phyloP scores from a whole-genome alignment of 2,888 invertebrate species.

The Adineta ricciae region DNA sequence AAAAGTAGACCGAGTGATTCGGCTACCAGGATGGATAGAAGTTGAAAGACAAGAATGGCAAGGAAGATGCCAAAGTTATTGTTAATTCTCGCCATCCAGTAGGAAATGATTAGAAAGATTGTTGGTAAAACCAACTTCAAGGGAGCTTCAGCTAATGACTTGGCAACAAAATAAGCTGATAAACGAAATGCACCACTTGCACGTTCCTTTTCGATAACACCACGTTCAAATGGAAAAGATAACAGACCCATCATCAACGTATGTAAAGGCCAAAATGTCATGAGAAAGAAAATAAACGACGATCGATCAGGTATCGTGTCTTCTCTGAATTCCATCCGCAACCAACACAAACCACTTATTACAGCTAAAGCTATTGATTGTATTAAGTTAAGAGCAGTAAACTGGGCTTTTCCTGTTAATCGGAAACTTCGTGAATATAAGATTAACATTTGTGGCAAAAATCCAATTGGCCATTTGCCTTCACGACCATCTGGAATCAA shows the following conservation, averaged over 20 bases:
- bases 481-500: neutral
- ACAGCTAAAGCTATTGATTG: neutral
- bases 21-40: neutral
- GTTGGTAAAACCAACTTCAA: slow-evolving; percentile 65
- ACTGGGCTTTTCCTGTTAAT: neutral
- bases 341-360: neutral
- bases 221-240: slow-evolving; percentile 55
- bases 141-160: slow-evolving; percentile 70
- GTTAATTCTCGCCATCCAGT: slow-evolving; percentile 59
- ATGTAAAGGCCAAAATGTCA: neutral
- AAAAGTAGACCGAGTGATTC: neutral
- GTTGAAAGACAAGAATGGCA: neutral
- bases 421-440: neutral
- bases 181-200: slow-evolving; percentile 67
- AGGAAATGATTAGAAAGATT: slow-evolving; percentile 65
- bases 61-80: neutral
- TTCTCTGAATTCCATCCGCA: neutral
- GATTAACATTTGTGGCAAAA: neutral
- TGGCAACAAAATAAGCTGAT: slow-evolving; percentile 69
- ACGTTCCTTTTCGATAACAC: slow-evolving; percentile 69
- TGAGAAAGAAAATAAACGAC: neutral
- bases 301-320: neutral
- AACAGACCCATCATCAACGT: neutral
- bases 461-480: neutral
- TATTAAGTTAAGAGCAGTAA: neutral